phyloP scores from a whole-genome alignment of 2,888 invertebrate genomes.

The Caenorhabditis sp. region DNA sequence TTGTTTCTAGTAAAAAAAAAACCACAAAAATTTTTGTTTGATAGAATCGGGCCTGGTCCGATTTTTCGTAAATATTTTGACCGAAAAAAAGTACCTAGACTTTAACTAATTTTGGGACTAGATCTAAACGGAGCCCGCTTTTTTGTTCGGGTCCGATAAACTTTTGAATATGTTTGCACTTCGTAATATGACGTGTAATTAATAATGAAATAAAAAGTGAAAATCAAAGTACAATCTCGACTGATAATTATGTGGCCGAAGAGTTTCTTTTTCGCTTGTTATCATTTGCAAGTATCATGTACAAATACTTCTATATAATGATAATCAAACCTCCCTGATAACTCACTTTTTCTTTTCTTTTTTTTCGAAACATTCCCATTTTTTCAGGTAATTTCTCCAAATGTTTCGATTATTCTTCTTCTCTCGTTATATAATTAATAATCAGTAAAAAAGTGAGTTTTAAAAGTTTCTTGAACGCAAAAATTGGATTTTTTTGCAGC shows the following conservation, averaged over 20 bases:
- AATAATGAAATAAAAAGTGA: not conserved
- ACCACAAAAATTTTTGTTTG: too few relatives aligned
- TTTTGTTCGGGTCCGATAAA: too few relatives aligned
- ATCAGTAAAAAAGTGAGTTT: not conserved
- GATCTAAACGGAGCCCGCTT: too few relatives aligned
- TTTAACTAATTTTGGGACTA: too few relatives aligned
- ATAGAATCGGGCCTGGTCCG: too few relatives aligned
- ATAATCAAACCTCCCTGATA: not conserved
- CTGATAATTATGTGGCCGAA: not conserved
- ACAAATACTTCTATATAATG: not conserved
- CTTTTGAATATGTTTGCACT: too few relatives aligned
- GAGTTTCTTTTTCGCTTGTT: not conserved
- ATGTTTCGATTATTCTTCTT: not conserved
- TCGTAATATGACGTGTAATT: too few relatives aligned
- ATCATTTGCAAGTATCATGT: not conserved
- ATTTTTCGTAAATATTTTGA: too few relatives aligned
- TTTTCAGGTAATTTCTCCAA: constrained; percentile 27
- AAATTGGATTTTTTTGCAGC: constrained; percentile 3
- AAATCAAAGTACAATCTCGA: not conserved
- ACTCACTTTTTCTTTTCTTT: not conserved
- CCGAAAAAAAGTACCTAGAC: too few relatives aligned
- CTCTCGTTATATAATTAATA: not conserved
- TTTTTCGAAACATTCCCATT: not conserved
- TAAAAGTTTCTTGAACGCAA: not conserved
- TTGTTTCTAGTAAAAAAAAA: too few relatives aligned